Evolutionary conservation across 2,113 vertebrate species (phyloP).

Genomic region (Coracopsis vasa): DNA sequence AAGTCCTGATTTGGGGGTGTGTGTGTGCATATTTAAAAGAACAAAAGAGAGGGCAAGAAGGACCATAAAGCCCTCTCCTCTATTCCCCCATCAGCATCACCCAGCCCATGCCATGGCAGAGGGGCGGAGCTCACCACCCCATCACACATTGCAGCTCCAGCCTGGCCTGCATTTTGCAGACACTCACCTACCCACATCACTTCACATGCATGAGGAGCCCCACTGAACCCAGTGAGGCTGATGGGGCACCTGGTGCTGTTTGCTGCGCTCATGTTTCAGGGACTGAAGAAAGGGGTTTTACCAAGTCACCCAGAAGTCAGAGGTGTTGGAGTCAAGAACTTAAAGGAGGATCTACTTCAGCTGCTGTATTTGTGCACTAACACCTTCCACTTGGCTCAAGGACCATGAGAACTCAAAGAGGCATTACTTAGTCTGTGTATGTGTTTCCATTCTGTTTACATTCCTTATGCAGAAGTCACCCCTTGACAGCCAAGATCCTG

Average conservation of each 20-base stretch:
- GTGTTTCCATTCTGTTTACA: neutral
- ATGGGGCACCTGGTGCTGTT: no score
- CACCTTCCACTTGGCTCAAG: neutral
- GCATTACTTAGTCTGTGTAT: neutral
- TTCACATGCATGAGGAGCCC: accelerated
- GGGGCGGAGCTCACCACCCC: neutral
- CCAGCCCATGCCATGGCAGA: neutral
- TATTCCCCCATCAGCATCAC: neutral
- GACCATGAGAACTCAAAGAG: neutral
- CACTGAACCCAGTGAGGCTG: neutral
- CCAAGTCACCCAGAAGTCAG: neutral
- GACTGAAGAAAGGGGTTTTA: neutral
- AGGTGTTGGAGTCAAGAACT: neutral
- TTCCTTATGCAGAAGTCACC: neutral
- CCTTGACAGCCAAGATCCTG: neutral
- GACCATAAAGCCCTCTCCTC: neutral
- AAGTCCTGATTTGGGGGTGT: neutral
- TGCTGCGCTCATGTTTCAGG: neutral
- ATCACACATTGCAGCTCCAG: accelerated
- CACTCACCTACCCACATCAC: neutral
- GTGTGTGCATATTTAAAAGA: neutral
- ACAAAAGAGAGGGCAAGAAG: neutral
- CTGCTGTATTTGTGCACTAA: neutral
- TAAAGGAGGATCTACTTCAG: neutral
- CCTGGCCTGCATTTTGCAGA: neutral